Base-by-base conservation (phyloP, 2,113 vertebrate species). In the Oreochromis tanganicae region DNA sequence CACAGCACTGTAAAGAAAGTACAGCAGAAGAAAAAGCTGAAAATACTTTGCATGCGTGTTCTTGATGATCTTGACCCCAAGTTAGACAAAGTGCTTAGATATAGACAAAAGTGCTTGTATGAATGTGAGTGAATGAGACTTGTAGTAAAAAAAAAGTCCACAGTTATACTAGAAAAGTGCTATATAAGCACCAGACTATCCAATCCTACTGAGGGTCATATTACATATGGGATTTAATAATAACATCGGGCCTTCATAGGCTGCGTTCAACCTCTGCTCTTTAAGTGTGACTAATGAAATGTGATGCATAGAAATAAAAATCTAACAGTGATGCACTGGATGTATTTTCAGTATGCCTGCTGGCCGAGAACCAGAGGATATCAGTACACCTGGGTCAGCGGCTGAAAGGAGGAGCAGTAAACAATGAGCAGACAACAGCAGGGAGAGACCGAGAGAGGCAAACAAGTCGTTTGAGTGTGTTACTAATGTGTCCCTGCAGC, bases 401-500 rank as follows among this genome's bases (percentile, higher is more conserved):
- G 52, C 73, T 93, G 54, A 88, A 88, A 89, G 86, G 78, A 61
- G 36, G 11, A 48, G 38, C 46, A 2, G 82, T 57, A 85, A 93
- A 89, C 87, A 84, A 63, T 91, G 82, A 88, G 16, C 1, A 29
- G 66, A 78, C 57, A n/a, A 14, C 81, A 88, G 80, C 82, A 2
- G 82, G 61, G 59, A 61, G 41, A 83, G 61, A 34, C 66, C 9
- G 6, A 46, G 79, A n/a, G 63, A 84, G 55, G 68, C 57, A 85
- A 87, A 89, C 79, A 85, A 84, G 83, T 85, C 81, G 29, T 89
- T 88, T 71, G 82, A 93, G 85, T 84, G 63, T 84, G 87, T 88
- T 89, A 86, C 89, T 92, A 90, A 88, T 90, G 90, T 59, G 85
- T 85, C 85, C 75, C 86, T 88, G 89, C 91, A 92, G 91, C 88